phyloP scores from a whole-genome alignment of 2,113 vertebrate genomes.

The Hemiprocne comata region DNA sequence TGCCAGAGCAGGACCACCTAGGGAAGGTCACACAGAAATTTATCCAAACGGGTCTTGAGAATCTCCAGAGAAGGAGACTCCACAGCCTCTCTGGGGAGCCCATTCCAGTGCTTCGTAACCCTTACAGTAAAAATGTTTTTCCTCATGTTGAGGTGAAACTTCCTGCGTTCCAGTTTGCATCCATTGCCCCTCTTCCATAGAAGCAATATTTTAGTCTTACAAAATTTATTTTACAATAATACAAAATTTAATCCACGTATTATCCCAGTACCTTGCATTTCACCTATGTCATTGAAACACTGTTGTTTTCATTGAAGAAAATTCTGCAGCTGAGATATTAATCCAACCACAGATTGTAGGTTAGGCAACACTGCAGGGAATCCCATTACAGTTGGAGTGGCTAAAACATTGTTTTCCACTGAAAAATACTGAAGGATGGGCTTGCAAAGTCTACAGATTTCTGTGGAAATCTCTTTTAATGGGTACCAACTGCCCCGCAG shows the following conservation, averaged over 20 bases:
- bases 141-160: too few relatives aligned
- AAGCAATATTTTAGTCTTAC: background rate
- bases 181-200: too few relatives aligned
- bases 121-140: too few relatives aligned
- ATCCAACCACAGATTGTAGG: background rate
- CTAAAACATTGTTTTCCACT: background rate
- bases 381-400: background rate
- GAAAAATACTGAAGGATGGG: background rate
- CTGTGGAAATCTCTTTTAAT: background rate
- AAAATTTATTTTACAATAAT: background rate
- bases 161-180: too few relatives aligned
- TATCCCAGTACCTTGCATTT: background rate
- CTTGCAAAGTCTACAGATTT: background rate
- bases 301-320: background rate
- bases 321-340: background rate
- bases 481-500: background rate
- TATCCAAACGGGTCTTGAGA: too few relatives aligned
- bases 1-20: too few relatives aligned
- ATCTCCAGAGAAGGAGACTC: too few relatives aligned
- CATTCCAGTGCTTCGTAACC: too few relatives aligned
- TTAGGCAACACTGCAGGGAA: background rate
- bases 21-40: too few relatives aligned
- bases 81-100: too few relatives aligned
- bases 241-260: background rate
- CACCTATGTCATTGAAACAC: background rate